A percentile compares a stretch with the other conserved stretches of the same genome.
Evolutionary conservation across 2,888 invertebrate species (phyloP).

Genomic region (Frankliniella fusca): DNA sequence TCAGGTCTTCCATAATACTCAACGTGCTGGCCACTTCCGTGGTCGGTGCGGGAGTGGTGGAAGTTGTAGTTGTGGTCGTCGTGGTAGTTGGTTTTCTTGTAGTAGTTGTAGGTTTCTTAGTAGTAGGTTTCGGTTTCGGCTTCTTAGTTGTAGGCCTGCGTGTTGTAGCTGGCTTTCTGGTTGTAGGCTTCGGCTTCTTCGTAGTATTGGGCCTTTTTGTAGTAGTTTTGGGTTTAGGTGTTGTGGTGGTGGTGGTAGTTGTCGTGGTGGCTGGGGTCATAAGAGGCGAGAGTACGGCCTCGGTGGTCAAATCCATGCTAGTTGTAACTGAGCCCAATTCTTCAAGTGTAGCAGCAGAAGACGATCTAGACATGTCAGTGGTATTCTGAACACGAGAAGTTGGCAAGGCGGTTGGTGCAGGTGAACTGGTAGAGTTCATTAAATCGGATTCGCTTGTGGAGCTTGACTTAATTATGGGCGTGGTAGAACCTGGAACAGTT

Average conservation of each 20-base stretch:
- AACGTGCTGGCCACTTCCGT: not conserved
- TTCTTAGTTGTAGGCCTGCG: constrained; percentile 40
- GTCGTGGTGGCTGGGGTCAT: constrained; percentile 33
- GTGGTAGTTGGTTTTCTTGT: constrained; percentile 36
- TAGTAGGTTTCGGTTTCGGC: constrained; percentile 41
- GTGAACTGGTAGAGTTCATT: constrained; percentile 27
- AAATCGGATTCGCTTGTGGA: constrained; percentile 25
- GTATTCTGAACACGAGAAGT: too few species aligned
- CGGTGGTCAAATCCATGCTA: not conserved
- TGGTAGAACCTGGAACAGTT: constrained; percentile 38
- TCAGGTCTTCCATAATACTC: not conserved
- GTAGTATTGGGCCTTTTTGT: constrained; percentile 31
- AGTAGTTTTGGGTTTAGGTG: constrained; percentile 32
- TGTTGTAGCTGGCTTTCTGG: constrained; percentile 37
- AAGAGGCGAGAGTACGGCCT: not conserved
- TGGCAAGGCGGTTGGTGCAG: not conserved
- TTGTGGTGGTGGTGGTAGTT: constrained; percentile 34
- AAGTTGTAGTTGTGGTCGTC: constrained; percentile 14
- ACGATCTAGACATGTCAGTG: too few species aligned
- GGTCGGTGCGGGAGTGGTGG: not conserved
- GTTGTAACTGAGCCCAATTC: not conserved
- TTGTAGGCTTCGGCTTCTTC: constrained; percentile 39
- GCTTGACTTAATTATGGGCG: constrained; percentile 33
- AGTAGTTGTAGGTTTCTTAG: constrained; percentile 38
- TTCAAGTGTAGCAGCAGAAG: too few species aligned